Evolutionary conservation across 1,140 invertebrate genomes (phyloP).

Genomic region (Monochamus saltuarius): DNA sequence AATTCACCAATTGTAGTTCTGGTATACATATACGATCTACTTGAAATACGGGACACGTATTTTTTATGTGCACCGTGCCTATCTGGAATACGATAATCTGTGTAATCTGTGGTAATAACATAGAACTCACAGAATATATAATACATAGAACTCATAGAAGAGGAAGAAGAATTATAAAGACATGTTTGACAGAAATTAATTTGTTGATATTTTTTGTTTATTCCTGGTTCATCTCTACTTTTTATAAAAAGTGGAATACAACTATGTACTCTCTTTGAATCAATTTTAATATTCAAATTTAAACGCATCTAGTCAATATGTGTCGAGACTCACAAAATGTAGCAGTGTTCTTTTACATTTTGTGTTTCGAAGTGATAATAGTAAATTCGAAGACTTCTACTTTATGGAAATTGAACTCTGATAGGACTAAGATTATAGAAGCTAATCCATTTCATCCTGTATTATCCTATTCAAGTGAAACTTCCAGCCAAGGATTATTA

Average conservation of each 20-base stretch:
- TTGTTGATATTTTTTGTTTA: neutral
- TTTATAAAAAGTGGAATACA: neutral
- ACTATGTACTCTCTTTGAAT: neutral
- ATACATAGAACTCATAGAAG: too few relatives aligned
- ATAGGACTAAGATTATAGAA: conserved; percentile 68
- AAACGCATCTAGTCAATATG: neutral
- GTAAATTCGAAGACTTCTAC: conserved; percentile 72
- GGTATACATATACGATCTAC: too few relatives aligned
- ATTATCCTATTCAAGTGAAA: conserved; percentile 50
- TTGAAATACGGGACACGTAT: too few relatives aligned
- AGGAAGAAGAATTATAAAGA: conserved; percentile 30
- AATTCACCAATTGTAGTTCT: too few relatives aligned
- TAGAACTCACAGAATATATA: too few relatives aligned
- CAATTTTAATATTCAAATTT: too few relatives aligned
- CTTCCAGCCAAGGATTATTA: conserved; percentile 47
- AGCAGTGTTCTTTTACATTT: conserved; percentile 29
- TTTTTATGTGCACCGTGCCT: too few relatives aligned
- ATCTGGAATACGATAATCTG: too few relatives aligned
- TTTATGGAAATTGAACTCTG: conserved; percentile 70
- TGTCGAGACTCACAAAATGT: conserved; percentile 13
- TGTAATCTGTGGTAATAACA: too few relatives aligned
- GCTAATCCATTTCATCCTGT: conserved; percentile 58
- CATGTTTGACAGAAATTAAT: neutral
- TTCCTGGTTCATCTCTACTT: neutral
- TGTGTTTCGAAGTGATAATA: conserved; percentile 65